Evolutionary conservation across 1,140 invertebrate species (phyloP), one percentile per base, ranked within the genome.

Genomic region (Drosophila gunungcola): DNA sequence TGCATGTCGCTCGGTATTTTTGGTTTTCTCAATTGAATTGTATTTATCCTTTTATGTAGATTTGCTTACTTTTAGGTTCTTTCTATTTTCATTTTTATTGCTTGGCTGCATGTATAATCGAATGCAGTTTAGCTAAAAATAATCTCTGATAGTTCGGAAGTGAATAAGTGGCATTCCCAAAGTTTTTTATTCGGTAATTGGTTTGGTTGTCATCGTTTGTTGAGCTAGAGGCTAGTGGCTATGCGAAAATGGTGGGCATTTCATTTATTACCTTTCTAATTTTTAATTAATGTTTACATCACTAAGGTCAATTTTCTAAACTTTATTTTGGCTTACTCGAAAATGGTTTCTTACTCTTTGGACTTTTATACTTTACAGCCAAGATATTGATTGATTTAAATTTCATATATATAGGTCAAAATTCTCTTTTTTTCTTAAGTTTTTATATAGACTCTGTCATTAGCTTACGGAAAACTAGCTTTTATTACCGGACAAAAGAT

Each of bases 1-100:
- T 62, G 52, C 36, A 32, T 41, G 11, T 56, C 46, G 46, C 38
- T 54, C 46, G 53, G 45, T 63, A 49, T 67, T 78, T 61, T 42
- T 36, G 36, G 51, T 6, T 56, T 67, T 52, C 64, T 65, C 69
- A 79, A 78, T 62, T 57, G 36, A 52, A 38, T 64, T 79, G 83
- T 72, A 88, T 83, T 86, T 76, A 67, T 82, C 82, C 82, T 86
- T 86, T 86, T 82, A 86, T 58, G 82, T 64, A 57, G 75, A 78
- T 88, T 72, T 63, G 12, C 39, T 61, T 52, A 12, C 41, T 48
- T 76, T 76, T 46, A 51, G 42, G 16, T 55, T 60, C 48, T 43
- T 74, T 39, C 51, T 68, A 56, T 69, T 70, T 70, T 27, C 42
- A 56, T 21, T 36, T 57, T 56, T 7, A 41, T 58, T 62, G 63